Percentiles rank a stretch among this genome's conserved stretches.
These are phyloP conservation scores for Trypoxylon attenuatum DNA, from an alignment of 2,888 invertebrate species.

Conservation along the genomic window DNA sequence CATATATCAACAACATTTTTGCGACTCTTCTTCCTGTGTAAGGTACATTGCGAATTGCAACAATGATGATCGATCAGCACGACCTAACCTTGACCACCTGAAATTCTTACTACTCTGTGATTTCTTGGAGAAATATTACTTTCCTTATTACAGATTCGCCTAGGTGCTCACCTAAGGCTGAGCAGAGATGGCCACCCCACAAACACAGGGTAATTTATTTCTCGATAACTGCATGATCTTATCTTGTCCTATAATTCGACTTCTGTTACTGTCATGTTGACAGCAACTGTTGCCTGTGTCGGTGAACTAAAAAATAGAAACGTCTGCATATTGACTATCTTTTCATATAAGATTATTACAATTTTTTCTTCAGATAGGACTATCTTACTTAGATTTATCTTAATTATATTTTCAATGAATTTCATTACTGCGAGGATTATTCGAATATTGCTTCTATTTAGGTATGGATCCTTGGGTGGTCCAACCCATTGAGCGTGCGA, in stretches of 20 bases:
- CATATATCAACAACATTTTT: slow-evolving; percentile 42
- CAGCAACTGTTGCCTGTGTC: slow-evolving; percentile 11
- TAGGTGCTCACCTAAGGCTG: slow-evolving; percentile 42
- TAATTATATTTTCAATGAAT: background rate
- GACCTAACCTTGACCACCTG: slow-evolving; percentile 57
- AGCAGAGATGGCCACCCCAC: slow-evolving; percentile 59
- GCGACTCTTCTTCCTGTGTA: slow-evolving; percentile 33
- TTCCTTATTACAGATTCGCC: slow-evolving; percentile 38
- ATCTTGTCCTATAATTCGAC: background rate
- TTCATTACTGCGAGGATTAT: too few relatives aligned
- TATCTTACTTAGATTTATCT: too few relatives aligned
- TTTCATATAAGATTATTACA: too few relatives aligned
- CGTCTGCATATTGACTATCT: background rate
- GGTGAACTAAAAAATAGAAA: background rate
- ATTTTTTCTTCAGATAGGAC: too few relatives aligned
- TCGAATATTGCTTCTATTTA: slow-evolving; percentile 38
- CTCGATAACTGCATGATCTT: background rate
- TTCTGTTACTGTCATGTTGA: slow-evolving; percentile 35
- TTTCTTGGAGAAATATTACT: slow-evolving; percentile 16
- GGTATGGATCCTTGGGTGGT: slow-evolving; percentile 90
- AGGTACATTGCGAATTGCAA: slow-evolving; percentile 40
- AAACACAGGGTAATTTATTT: slow-evolving; percentile 53
- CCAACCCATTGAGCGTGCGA: slow-evolving; percentile 88
- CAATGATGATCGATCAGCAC: slow-evolving; percentile 41
- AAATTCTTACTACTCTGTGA: slow-evolving; percentile 11